Evolutionary conservation across 1,140 invertebrate genomes (phyloP).

Genomic region (Chironomus striatipennis): DNA sequence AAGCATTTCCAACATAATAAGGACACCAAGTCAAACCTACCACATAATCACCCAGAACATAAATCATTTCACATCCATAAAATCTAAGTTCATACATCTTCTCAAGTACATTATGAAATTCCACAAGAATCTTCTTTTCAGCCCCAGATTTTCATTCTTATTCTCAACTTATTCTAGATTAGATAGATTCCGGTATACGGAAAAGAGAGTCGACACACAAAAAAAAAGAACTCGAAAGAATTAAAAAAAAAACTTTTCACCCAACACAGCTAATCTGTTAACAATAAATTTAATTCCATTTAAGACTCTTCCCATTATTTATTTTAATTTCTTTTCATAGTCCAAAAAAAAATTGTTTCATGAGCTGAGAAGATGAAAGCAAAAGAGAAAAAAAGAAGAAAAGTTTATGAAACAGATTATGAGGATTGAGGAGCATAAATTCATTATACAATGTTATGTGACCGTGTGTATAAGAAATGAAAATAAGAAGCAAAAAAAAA

Average conservation of each 20-base stretch:
- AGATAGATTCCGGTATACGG: background rate
- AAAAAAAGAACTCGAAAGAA: no score
- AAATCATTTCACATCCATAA: no score
- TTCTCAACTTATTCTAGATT: background rate
- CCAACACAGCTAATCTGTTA: conserved; percentile 12
- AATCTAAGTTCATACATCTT: no score
- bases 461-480: no score
- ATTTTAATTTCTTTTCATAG: conserved; percentile 3
- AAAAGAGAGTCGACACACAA: background rate
- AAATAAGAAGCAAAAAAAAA: background rate
- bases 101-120: background rate
- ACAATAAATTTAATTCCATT: conserved; percentile 15
- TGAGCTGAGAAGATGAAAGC: background rate
- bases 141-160: background rate
- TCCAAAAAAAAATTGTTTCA: background rate
- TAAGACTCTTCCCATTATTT: conserved; percentile 7
- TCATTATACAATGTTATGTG: background rate
- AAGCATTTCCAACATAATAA: no score
- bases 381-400: no score
- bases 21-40: no score
- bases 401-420: conserved; percentile 12
- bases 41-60: no score
- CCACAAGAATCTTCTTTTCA: background rate
- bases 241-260: conserved; percentile 1
- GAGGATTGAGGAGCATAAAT: background rate